Base-by-base conservation (phyloP, 2,888 invertebrate genomes). In the Gerris lacustris region DNA sequence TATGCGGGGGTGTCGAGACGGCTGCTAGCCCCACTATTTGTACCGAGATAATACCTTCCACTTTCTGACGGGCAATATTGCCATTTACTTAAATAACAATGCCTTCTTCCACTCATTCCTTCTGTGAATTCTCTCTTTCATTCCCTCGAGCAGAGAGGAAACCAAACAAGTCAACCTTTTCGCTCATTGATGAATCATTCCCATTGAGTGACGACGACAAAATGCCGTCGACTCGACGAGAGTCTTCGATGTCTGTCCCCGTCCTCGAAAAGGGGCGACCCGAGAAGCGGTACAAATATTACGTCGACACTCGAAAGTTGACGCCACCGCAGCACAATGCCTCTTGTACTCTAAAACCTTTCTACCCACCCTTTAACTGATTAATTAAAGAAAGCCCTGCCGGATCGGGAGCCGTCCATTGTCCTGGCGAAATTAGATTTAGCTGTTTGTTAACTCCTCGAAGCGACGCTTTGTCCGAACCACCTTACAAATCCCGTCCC, bases 391-490 rank as follows among this genome's bases (percentile, higher is more conserved):
- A 55, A 55, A 55, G 55, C 55, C 55, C 55, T 5, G 15, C 15
- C 15, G 55, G 15, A 55, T 55, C 15, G 55, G 55, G 55, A 11
- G 55, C 55, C 15, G 55, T 55, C 55, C 15, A 55, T 55, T 55
- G 55, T 55, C 55, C 55, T 5, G 9, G 55, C 5, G 55, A 55
- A 55, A 55, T 55, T 55, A 55, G 55, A 55, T 55, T 55, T 55
- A 55, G 55, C 55, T 55, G 55, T 55, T 55, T 55, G 55, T 55
- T 55, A 55, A 55, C 55, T 55, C 55, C 55, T 55, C 55, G 55
- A 55, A 55, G 55, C 55, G 2, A 15, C 9, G 55, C 55, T 55
- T 55, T 55, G 55, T 55, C 55, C 55, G 55, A 55, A 55, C 2
- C 55, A 55, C 55, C 55, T 55, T 55, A 55, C 55, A 55, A 55